These are phyloP conservation scores for Xanthia icteritia DNA, from an alignment of 2,888 invertebrate genomes.

Conservation along the genomic window DNA sequence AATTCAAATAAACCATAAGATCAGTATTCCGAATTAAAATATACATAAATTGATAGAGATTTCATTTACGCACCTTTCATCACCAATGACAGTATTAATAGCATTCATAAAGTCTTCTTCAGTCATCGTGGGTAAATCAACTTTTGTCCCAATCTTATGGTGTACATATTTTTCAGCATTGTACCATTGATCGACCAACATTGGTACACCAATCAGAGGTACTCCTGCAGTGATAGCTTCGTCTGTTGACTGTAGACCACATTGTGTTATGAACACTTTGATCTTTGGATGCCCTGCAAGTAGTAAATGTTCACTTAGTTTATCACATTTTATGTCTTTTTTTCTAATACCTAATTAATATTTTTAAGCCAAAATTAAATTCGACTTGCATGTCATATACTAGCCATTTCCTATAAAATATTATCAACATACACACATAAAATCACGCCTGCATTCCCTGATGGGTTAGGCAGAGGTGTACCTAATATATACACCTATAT, in stretches of 20 bases:
- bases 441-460: too few relatives aligned
- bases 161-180: conserved; percentile 36
- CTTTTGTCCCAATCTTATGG: conserved; percentile 22
- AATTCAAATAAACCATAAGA: too few relatives aligned
- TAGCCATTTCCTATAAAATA: neutral
- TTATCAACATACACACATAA: too few relatives aligned
- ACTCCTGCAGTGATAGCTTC: conserved; percentile 61
- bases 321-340: neutral
- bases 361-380: neutral
- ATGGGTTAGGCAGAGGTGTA: too few relatives aligned
- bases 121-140: conserved; percentile 26
- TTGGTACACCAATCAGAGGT: conserved; percentile 40
- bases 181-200: conserved; percentile 37
- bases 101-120: conserved; percentile 27
- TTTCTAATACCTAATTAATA: neutral
- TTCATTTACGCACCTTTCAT: conserved; percentile 26
- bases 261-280: conserved; percentile 38
- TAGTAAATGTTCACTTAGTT: neutral
- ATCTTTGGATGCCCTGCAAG: conserved; percentile 45
- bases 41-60: neutral
- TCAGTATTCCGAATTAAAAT: neutral
- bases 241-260: conserved; percentile 78
- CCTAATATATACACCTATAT: too few relatives aligned
- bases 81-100: conserved; percentile 11
- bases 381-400: too few relatives aligned